These are phyloP conservation scores for Margaritifera margaritifera DNA, from an alignment of 2,888 invertebrate species.

Conservation along the genomic window DNA sequence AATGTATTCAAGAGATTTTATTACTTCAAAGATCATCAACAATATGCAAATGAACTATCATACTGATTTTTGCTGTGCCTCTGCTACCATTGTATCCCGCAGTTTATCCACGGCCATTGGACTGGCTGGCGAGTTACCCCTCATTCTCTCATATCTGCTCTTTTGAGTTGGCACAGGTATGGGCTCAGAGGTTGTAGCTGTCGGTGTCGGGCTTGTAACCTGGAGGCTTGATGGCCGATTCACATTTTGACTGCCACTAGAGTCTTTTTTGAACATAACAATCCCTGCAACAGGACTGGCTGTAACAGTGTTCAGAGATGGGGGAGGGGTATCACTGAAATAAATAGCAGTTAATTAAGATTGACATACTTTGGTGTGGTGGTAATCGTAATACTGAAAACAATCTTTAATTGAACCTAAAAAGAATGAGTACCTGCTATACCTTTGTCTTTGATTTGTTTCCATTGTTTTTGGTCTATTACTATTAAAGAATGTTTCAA, in stretches of 20 bases:
- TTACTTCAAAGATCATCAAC: too few species aligned
- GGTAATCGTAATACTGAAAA: too few species aligned
- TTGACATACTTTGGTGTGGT: too few species aligned
- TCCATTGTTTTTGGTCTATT: too few species aligned
- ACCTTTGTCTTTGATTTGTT: too few species aligned
- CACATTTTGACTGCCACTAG: conserved; percentile 38
- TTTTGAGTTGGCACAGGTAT: conserved; percentile 84
- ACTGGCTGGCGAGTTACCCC: conserved; percentile 51
- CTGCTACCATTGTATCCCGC: too few species aligned
- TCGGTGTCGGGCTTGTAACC: conserved; percentile 39
- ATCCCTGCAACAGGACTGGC: conserved; percentile 44
- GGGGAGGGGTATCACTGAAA: conserved; percentile 33
- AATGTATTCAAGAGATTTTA: too few species aligned
- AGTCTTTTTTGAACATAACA: conserved; percentile 50
- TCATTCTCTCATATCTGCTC: conserved; percentile 75
- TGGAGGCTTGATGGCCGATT: conserved; percentile 54
- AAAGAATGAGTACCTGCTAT: too few species aligned
- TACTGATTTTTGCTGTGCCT: neutral
- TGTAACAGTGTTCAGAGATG: conserved; percentile 41
- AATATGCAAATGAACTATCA: neutral
- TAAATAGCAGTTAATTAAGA: too few species aligned
- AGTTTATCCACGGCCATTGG: conserved; percentile 16
- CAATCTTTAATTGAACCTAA: too few species aligned
- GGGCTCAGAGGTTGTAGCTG: conserved; percentile 77
- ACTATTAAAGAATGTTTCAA: too few species aligned